Evolutionary conservation across 64 coral and sea anemone genomes (phyloP), one percentile per base, ranked within the genome.

Genomic region (Stichodactyla helianthus): DNA sequence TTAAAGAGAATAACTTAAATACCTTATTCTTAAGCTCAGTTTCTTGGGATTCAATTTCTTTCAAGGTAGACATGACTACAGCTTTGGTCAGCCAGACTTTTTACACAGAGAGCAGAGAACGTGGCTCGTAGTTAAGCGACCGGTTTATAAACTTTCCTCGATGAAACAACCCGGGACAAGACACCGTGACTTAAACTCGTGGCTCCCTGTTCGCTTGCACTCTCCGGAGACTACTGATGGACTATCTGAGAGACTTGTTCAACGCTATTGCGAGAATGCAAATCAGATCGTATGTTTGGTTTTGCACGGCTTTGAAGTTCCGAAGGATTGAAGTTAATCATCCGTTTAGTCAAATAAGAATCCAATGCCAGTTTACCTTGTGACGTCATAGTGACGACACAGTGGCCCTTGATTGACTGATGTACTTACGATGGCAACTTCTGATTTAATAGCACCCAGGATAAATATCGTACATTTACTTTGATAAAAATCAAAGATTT

Each of bases 341-440:
- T 44, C 50, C 78, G 35, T 54, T 27, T 51, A 28, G 14, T 44
- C 78, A 81, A 81, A 81, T 81, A 81, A 81, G 78, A 52, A 50
- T 16, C 52, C 51, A 52, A 17, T 53, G 7, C 78, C 6, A 12
- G 78, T 81, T 81, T 81, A 81, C 78, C 19, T 51, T 81, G 78
- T 81, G 78, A 81, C 50, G 78, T 81, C 35, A 81, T 52, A 54
- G 52, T 52, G 78, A 81, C 78, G 78, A 52, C 78, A 81, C 78
- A 80, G 12, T 23, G 22, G 23, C 10, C 25, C 25, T 74, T 74
- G 68, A 74, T 74, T 74, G 68, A 74, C 27, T 74, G 68, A 19
- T 31, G 22, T 31, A 31, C 68, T 74, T 74, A 25, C 22, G 22
- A 71, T 71, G 22, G n/a, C 6, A 70, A 31, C n/a, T 71, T 71